phyloP scores from a whole-genome alignment of 2,113 vertebrate genomes.

The Mohoua ochrocephala region DNA sequence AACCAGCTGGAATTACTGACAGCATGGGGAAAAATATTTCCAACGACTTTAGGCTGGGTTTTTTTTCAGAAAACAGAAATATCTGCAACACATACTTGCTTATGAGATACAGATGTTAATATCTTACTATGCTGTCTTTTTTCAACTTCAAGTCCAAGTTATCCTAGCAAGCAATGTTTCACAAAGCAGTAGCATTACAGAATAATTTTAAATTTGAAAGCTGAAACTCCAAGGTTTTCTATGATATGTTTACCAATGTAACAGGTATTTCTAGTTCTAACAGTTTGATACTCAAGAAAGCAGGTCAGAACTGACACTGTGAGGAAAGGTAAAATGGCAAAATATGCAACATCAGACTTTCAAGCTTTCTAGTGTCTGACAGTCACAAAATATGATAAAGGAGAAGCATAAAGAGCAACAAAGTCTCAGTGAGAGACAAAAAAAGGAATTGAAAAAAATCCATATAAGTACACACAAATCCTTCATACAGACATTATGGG shows the following conservation, averaged over 20 bases:
- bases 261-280: background rate
- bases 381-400: background rate
- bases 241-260: background rate
- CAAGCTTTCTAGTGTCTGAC: background rate
- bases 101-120: background rate
- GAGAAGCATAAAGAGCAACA: conserved; percentile 25
- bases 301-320: background rate
- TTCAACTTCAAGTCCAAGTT: background rate
- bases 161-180: background rate
- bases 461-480: conserved; percentile 11
- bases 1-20: background rate
- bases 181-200: background rate
- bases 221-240: background rate
- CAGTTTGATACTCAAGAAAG: conserved; percentile 11
- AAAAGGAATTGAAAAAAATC: conserved; percentile 17
- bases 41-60: background rate
- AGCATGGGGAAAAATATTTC: background rate
- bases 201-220: background rate
- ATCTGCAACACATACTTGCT: background rate
- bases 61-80: background rate
- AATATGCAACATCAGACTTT: background rate
- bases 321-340: conserved; percentile 1
- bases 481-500: background rate
- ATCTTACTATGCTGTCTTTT: background rate
- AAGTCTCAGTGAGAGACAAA: conserved; percentile 25